Evolutionary conservation across 53 echinoderm and acorn worm genomes (phyloP).

Genomic region (Stichopus horrens): DNA sequence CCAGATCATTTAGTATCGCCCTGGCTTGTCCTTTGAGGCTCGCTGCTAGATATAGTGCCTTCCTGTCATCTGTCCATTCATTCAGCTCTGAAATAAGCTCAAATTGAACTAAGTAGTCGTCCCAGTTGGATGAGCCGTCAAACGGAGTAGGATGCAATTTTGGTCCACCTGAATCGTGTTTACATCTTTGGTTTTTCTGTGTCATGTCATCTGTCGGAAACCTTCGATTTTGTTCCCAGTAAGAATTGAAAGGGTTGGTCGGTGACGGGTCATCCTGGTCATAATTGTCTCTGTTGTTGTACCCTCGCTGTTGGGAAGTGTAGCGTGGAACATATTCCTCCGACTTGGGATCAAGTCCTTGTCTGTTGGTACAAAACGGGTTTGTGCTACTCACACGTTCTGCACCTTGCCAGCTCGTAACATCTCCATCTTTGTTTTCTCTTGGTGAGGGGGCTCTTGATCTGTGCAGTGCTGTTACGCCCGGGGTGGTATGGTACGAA

Average conservation of each 20-base stretch:
- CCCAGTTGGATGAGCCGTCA: constrained; percentile 48
- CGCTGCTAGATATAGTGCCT: background rate
- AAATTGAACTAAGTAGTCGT: constrained; percentile 54
- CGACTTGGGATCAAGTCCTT: background rate
- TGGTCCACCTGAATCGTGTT: background rate
- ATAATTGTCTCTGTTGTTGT: too few species aligned
- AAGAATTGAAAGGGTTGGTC: background rate
- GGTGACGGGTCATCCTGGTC: background rate
- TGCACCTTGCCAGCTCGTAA: too few species aligned
- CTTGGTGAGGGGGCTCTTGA: background rate
- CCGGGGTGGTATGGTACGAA: background rate
- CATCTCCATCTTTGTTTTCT: background rate
- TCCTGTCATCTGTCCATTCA: constrained; percentile 40
- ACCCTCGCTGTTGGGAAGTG: too few species aligned
- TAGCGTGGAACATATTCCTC: background rate
- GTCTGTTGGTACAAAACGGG: too few species aligned
- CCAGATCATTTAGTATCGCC: constrained; percentile 8
- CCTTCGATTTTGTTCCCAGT: too few species aligned
- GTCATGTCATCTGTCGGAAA: too few species aligned
- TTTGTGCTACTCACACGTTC: too few species aligned
- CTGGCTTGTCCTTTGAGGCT: constrained; percentile 35
- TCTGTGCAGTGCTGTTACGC: too few species aligned
- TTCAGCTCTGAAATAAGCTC: constrained; percentile 59
- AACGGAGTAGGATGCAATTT: background rate
- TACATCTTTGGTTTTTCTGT: background rate